A percentile compares a stretch with the other conserved stretches of the same genome.
Evolutionary conservation across 2,113 vertebrate species (phyloP).

Genomic region (Rattus rattus): DNA sequence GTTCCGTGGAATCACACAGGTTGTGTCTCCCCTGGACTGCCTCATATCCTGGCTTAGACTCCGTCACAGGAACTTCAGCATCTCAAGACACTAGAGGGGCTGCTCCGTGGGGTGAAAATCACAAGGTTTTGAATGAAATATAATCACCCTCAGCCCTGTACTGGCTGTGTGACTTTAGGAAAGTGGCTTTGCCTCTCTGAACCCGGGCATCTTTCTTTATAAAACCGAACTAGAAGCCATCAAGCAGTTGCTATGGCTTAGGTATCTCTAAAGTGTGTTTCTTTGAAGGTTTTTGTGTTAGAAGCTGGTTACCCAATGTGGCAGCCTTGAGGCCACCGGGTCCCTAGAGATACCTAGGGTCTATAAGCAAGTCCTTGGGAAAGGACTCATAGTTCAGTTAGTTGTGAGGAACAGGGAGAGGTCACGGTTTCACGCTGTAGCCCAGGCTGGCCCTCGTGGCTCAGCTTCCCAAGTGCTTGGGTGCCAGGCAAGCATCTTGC

Average conservation of each 20-base stretch:
- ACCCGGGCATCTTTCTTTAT: neutral
- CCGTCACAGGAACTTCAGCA: neutral
- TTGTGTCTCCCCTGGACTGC: neutral
- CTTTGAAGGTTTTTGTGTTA: neutral
- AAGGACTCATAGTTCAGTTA: neutral
- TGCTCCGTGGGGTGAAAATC: neutral
- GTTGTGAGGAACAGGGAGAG: neutral
- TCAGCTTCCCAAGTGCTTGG: neutral
- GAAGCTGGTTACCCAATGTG: neutral
- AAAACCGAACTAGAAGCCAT: neutral
- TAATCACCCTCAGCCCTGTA: neutral
- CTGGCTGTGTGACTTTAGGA: neutral
- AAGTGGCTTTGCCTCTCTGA: neutral
- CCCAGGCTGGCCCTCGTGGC: neutral
- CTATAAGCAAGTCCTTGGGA: neutral
- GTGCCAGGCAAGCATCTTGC: accelerated
- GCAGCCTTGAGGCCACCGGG: neutral
- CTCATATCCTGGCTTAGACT: neutral
- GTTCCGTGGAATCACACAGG: neutral
- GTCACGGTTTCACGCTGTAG: neutral
- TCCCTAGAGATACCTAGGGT: neutral
- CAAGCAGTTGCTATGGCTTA: neutral
- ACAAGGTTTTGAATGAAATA: neutral
- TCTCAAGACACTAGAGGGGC: neutral
- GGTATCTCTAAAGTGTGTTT: neutral